Conservation (phyloP, 2,888 invertebrate species). For the Rhaphigaster nebulosa region DNA sequence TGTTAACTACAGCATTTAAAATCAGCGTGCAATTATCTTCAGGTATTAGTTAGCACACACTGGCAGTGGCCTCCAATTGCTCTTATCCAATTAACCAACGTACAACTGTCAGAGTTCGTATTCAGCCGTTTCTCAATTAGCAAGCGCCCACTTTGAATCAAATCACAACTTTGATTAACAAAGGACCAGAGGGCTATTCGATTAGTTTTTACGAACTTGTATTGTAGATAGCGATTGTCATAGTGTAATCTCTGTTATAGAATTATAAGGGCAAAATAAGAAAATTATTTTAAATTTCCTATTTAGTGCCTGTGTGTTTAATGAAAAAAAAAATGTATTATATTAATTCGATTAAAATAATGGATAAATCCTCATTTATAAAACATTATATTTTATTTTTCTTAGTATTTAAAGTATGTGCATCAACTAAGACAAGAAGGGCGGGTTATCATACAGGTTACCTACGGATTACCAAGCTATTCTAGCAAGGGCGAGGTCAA, state of each 20-base stretch:
- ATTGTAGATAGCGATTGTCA: background rate
- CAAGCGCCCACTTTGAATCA: slow-evolving; percentile 12
- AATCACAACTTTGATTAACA: slow-evolving; percentile 31
- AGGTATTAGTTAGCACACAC: background rate
- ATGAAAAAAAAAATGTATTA: too few species aligned
- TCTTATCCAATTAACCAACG: slow-evolving; percentile 25
- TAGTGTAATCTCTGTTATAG: background rate
- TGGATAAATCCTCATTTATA: too few species aligned
- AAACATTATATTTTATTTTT: too few species aligned
- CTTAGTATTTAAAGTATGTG: too few species aligned
- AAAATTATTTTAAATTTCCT: background rate
- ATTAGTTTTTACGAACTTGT: background rate
- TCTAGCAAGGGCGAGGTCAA: too few species aligned
- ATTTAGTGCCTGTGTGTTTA: too few species aligned
- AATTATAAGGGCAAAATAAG: background rate
- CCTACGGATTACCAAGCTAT: too few species aligned
- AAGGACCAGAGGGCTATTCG: background rate
- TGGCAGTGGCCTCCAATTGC: background rate
- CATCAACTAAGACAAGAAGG: too few species aligned
- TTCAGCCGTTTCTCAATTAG: slow-evolving; percentile 28
- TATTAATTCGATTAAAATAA: too few species aligned
- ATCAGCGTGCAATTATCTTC: background rate
- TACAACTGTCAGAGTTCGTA: slow-evolving; percentile 37
- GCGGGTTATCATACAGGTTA: too few species aligned
- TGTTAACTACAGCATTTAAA: background rate